Percentiles rank a stretch among this genome's conserved stretches.
These are phyloP conservation scores for Cladopsammia gracilis DNA, from an alignment of 64 coral and sea anemone genomes.

Conservation along the genomic window DNA sequence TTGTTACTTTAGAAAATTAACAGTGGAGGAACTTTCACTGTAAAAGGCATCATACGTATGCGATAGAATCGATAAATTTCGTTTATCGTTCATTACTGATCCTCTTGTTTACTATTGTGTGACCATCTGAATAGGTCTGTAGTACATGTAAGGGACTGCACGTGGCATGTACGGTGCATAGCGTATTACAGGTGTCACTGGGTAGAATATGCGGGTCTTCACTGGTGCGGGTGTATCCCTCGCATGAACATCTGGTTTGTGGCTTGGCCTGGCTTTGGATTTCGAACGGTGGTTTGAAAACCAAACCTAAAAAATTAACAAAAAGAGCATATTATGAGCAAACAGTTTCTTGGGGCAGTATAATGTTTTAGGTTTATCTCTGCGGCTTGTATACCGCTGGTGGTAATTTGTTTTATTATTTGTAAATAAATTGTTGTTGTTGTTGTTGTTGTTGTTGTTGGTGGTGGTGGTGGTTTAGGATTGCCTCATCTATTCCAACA, in stretches of 20 bases:
- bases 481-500: neutral
- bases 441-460: no score
- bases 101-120: neutral
- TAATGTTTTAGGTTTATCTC: no score
- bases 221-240: neutral
- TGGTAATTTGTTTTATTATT: no score
- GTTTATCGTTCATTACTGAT: no score
- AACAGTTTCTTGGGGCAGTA: neutral
- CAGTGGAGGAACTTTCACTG: no score
- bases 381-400: neutral
- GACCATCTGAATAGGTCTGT: slow-evolving; percentile 23
- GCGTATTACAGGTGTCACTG: slow-evolving; percentile 38
- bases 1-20: no score
- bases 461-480: no score
- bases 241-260: slow-evolving; percentile 1
- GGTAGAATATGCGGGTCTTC: slow-evolving; percentile 30
- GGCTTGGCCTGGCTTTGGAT: slow-evolving; percentile 38
- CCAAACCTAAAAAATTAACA: slow-evolving; percentile 59
- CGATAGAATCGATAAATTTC: no score
- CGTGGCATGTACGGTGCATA: slow-evolving; percentile 16
- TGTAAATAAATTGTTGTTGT: no score
- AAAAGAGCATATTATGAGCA: neutral
- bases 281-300: slow-evolving; percentile 80
- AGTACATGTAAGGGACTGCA: neutral
- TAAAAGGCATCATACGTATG: no score